phyloP scores from a whole-genome alignment of 2,113 vertebrate genomes.

The Aplodontia rufa region DNA sequence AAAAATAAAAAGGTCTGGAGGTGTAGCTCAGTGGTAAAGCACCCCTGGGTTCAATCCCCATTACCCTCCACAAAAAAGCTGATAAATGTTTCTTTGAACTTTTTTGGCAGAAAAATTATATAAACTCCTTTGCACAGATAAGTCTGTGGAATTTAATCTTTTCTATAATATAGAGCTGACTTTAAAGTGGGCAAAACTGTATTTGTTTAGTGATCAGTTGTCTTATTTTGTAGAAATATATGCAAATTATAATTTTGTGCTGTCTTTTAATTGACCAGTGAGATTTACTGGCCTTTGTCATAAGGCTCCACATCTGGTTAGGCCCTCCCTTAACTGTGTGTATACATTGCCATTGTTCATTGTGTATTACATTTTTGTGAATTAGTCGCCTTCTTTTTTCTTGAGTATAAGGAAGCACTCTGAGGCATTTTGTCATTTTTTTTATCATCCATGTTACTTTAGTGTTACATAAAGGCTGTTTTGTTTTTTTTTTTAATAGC shows the following conservation, averaged over 20 bases:
- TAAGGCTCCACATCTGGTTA: not conserved
- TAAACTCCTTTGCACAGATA: not conserved
- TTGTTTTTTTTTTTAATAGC: not conserved
- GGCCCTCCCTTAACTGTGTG: not conserved
- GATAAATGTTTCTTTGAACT: constrained; percentile 15
- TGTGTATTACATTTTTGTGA: constrained; percentile 14
- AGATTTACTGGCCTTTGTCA: constrained; percentile 29
- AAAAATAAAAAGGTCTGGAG: too few species aligned
- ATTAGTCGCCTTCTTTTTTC: not conserved
- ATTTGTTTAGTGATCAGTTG: constrained; percentile 15
- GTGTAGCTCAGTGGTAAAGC: too few species aligned
- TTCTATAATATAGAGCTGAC: not conserved
- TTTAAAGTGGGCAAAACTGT: not conserved
- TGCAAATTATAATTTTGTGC: not conserved
- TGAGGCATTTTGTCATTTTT: not conserved
- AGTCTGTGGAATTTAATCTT: constrained; percentile 4
- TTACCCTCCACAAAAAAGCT: too few species aligned
- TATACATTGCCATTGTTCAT: not conserved
- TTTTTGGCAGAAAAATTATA: constrained; percentile 22
- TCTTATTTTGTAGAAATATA: not conserved
- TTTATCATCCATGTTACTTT: not conserved
- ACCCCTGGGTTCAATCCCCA: too few species aligned
- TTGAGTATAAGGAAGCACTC: constrained; percentile 1
- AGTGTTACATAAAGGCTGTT: not conserved
- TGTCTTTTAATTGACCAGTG: not conserved